Evolutionary conservation across 2,888 invertebrate genomes (phyloP).

Genomic region (Tetropium fuscum): DNA sequence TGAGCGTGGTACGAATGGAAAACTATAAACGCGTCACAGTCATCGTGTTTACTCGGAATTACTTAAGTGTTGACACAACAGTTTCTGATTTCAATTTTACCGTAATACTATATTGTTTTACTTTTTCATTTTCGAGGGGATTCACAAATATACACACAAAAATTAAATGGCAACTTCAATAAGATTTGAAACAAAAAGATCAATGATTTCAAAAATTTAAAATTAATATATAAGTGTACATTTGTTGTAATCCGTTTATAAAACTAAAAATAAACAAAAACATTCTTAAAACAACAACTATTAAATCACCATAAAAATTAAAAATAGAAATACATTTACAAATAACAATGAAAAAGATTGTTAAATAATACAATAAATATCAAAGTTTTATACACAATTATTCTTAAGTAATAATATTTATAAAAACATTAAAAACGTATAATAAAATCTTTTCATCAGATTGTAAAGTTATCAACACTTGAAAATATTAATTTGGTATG

Average conservation of each 20-base stretch:
- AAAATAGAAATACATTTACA: conserved; percentile 55
- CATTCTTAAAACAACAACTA: conserved; percentile 54
- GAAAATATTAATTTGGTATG: conserved; percentile 29
- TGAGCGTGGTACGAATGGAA: conserved; percentile 55
- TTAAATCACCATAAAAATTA: conserved; percentile 56
- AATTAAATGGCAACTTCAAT: conserved; percentile 35
- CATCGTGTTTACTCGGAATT: conserved; percentile 40
- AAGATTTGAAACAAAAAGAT: conserved; percentile 12
- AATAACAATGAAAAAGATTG: conserved; percentile 53
- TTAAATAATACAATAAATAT: conserved; percentile 50
- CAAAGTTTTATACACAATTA: conserved; percentile 45
- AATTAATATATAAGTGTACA: conserved; percentile 39
- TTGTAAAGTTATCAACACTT: conserved; percentile 46
- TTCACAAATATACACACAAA: conserved; percentile 45
- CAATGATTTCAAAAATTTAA: conserved; percentile 12
- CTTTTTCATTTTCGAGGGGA: conserved; percentile 32
- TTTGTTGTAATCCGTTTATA: conserved; percentile 41
- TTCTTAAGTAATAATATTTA: conserved; percentile 41
- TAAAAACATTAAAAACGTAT: conserved; percentile 51
- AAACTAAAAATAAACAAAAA: conserved; percentile 51
- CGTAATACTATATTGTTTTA: conserved; percentile 47
- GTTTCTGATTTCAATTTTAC: conserved; percentile 41
- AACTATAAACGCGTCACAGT: conserved; percentile 53
- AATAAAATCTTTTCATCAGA: conserved; percentile 50
- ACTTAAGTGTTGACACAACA: conserved; percentile 48